These are phyloP conservation scores for Andrena cerasifolii DNA, from an alignment of 1,140 invertebrate genomes.

Conservation along the genomic window DNA sequence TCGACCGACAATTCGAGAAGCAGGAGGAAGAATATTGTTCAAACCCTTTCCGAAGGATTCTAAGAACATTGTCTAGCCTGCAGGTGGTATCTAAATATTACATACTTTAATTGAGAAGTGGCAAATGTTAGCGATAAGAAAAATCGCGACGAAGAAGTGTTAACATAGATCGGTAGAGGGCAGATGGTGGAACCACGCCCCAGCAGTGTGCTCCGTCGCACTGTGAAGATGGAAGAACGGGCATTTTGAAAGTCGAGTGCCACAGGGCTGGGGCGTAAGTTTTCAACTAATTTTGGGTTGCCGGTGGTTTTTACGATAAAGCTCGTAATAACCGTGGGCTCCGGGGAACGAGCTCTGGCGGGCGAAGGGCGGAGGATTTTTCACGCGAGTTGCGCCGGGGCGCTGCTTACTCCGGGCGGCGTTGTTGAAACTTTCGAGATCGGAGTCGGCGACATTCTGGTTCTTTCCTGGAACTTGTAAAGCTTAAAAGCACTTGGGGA, in stretches of 20 bases:
- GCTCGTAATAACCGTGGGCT: slow-evolving; percentile 37
- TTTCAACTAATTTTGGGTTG: slow-evolving; percentile 50
- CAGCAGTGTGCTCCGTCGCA: neutral
- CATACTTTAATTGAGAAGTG: no score
- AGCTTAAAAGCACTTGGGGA: slow-evolving; percentile 72
- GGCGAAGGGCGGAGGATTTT: slow-evolving; percentile 44
- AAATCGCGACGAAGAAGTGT: no score
- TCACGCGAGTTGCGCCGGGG: slow-evolving; percentile 20
- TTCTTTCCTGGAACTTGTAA: slow-evolving; percentile 68
- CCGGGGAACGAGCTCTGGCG: slow-evolving; percentile 1
- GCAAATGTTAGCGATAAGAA: no score
- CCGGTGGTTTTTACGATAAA: slow-evolving; percentile 50
- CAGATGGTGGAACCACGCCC: neutral
- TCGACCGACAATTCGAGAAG: no score
- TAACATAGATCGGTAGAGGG: neutral
- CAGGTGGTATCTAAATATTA: no score
- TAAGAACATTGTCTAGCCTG: no score
- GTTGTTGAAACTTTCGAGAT: slow-evolving; percentile 56
- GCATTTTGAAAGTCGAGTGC: neutral
- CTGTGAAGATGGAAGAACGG: neutral
- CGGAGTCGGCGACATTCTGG: slow-evolving; percentile 49
- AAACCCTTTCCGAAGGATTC: no score
- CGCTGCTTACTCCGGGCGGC: neutral
- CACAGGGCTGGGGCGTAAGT: neutral
- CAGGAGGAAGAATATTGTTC: no score